Evolutionary conservation across 2,113 vertebrate species (phyloP).

Genomic region (Morone chrysops): DNA sequence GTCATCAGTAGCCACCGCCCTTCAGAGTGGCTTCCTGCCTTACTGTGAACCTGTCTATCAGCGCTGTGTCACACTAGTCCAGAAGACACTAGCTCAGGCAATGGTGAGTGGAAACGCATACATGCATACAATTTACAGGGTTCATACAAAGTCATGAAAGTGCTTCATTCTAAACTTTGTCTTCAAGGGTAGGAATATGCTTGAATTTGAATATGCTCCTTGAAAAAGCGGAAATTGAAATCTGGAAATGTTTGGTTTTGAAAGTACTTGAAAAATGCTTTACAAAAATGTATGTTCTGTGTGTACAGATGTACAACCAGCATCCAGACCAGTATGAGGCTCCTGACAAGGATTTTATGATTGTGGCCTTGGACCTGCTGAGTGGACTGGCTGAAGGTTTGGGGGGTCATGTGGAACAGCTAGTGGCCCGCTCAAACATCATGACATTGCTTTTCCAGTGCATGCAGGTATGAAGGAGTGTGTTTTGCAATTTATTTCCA

Average conservation of each 20-base stretch:
- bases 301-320: slow-evolving; percentile 93
- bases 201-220: too few relatives aligned
- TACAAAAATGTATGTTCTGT: background rate
- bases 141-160: too few relatives aligned
- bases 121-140: too few relatives aligned
- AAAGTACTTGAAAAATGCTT: too few relatives aligned
- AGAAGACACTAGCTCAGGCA: slow-evolving; percentile 95
- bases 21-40: slow-evolving; percentile 95
- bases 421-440: slow-evolving; percentile 95
- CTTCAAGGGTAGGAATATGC: too few relatives aligned
- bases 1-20: slow-evolving; percentile 93
- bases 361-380: slow-evolving; percentile 94
- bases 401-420: slow-evolving; percentile 91
- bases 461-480: slow-evolving; percentile 88
- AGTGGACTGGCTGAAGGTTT: slow-evolving; percentile 95
- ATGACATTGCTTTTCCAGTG: slow-evolving; percentile 97
- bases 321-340: slow-evolving; percentile 96
- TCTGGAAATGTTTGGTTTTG: too few relatives aligned
- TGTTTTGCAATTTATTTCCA: background rate
- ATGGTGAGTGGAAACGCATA: slow-evolving; percentile 86
- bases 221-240: too few relatives aligned
- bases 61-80: slow-evolving; percentile 95
- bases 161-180: too few relatives aligned
- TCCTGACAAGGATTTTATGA: slow-evolving; percentile 98
- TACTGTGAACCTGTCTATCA: slow-evolving; percentile 97